These are phyloP conservation scores for Gavia stellata DNA, from an alignment of 2,113 vertebrate species.

Conservation along the genomic window DNA sequence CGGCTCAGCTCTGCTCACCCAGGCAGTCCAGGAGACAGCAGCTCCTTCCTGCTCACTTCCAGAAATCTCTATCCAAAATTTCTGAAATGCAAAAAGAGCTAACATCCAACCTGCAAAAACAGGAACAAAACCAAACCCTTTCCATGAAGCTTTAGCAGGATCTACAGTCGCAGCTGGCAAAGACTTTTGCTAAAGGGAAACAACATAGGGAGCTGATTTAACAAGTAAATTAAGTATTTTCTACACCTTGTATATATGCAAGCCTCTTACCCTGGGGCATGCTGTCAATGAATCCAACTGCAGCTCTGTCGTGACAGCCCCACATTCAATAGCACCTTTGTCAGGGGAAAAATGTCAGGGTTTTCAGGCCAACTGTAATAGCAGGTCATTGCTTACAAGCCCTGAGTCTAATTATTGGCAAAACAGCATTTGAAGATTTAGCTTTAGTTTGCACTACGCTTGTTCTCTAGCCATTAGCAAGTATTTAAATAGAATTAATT, in stretches of 20 bases:
- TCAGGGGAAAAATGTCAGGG: not conserved
- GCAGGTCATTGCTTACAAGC: not conserved
- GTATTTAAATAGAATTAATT: constrained; percentile 32
- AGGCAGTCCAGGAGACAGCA: not conserved
- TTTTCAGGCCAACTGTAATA: not conserved
- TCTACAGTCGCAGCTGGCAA: not conserved
- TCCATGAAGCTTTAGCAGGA: not conserved
- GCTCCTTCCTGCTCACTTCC: not conserved
- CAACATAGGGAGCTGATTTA: not conserved
- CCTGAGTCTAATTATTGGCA: not conserved
- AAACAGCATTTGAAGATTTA: constrained; percentile 7
- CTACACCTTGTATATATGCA: not conserved
- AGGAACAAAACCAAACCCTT: not conserved
- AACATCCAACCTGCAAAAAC: not conserved
- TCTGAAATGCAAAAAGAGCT: not conserved
- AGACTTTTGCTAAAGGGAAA: not conserved
- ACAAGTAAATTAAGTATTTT: constrained; percentile 30
- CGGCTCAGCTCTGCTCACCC: not conserved
- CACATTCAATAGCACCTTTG: not conserved
- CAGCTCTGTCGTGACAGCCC: not conserved
- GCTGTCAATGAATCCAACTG: constrained; percentile 3
- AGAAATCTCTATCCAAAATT: not conserved
- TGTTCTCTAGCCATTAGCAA: constrained; percentile 6
- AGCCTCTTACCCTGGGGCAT: not conserved
- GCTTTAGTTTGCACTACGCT: not conserved